Conservation (phyloP, 2,888 invertebrate species). For the Carabus problematicus region DNA sequence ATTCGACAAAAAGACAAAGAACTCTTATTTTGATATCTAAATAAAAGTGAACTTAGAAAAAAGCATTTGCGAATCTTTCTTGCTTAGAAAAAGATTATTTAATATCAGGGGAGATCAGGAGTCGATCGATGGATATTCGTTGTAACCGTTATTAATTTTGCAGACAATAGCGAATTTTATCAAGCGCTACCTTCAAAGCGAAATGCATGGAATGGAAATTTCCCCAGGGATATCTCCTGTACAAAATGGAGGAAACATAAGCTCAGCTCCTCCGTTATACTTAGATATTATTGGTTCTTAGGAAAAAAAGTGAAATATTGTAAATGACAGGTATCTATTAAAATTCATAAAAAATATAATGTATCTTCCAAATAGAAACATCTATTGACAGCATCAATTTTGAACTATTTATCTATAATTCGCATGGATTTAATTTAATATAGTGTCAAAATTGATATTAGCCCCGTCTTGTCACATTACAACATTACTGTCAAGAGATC, state of each 20-base stretch:
- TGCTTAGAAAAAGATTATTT: constrained; percentile 26
- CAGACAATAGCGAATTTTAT: constrained; percentile 39
- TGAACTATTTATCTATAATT: not conserved
- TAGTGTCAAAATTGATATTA: constrained; percentile 2
- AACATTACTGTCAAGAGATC: not conserved
- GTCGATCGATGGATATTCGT: constrained; percentile 34
- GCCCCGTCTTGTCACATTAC: not conserved
- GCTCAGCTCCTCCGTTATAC: constrained; percentile 30
- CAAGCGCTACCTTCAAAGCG: constrained; percentile 9
- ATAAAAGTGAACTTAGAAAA: too few species aligned
- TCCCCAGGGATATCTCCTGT: constrained; percentile 32
- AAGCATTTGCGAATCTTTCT: not conserved
- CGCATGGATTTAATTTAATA: not conserved
- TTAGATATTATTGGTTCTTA: constrained; percentile 39
- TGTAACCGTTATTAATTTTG: constrained; percentile 37
- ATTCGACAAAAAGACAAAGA: too few species aligned
- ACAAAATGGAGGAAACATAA: constrained; percentile 30
- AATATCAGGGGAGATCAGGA: constrained; percentile 22
- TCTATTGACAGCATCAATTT: not conserved
- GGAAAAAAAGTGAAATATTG: constrained; percentile 19
- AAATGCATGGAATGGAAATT: constrained; percentile 39
- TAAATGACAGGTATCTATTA: constrained; percentile 5
- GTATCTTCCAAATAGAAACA: too few species aligned
- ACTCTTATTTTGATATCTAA: too few species aligned
- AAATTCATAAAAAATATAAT: not conserved